Conservation (phyloP, 2,113 vertebrate species). For the Boleophthalmus pectinirostris region DNA sequence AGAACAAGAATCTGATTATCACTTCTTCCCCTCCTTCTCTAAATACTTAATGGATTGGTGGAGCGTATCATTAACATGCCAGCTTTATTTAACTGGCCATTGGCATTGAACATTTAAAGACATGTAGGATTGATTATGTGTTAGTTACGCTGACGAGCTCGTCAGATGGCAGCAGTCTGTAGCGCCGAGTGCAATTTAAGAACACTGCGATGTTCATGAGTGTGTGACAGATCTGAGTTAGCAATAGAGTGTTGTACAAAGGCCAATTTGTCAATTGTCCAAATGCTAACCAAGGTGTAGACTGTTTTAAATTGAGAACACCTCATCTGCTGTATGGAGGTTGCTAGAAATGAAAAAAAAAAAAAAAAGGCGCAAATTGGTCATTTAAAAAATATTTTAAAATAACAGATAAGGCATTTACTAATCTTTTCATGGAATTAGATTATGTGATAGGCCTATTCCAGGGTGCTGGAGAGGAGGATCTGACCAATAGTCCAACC, state of each 20-base stretch:
- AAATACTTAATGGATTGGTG: neutral
- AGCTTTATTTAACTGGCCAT: constrained; percentile 14
- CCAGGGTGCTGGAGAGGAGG: too few relatives aligned
- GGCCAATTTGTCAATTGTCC: constrained; percentile 16
- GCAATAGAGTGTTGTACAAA: constrained; percentile 7
- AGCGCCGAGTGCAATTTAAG: constrained; percentile 17
- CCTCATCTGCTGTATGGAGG: constrained; percentile 3
- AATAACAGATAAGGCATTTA: too few relatives aligned
- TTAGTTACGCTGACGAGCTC: constrained; percentile 21
- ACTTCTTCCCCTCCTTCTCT: neutral
- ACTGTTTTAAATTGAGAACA: constrained; percentile 29
- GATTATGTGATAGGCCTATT: too few relatives aligned
- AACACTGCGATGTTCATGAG: constrained; percentile 21
- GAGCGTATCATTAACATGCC: neutral
- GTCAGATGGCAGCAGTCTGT: constrained; percentile 19
- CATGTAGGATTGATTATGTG: constrained; percentile 40
- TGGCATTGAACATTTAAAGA: constrained; percentile 28
- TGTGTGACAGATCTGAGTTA: constrained; percentile 16
- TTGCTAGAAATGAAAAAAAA: neutral
- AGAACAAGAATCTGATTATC: neutral
- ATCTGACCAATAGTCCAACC: too few relatives aligned
- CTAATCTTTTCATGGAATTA: too few relatives aligned
- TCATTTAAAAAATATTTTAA: too few relatives aligned
- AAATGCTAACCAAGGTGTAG: constrained; percentile 8
- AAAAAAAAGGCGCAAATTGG: too few relatives aligned